A percentile compares a stretch with the other conserved stretches of the same genome.
These are phyloP conservation scores for Crenuchus spilurus DNA, from an alignment of 2,797 vertebrate genomes.

Conservation along the genomic window DNA sequence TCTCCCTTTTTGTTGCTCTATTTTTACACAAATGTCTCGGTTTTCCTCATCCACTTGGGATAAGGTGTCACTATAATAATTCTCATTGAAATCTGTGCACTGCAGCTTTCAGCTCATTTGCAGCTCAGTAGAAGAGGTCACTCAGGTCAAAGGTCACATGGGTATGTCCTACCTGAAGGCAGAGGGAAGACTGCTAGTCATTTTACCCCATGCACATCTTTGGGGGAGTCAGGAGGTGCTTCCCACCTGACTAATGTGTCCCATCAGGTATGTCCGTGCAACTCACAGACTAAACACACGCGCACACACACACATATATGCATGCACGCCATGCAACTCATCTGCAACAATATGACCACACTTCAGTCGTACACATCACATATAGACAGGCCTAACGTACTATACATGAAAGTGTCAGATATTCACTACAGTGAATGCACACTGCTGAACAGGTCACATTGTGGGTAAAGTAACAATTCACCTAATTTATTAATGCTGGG, in stretches of 20 bases:
- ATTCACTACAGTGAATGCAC: slow-evolving; percentile 62
- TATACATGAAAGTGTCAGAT: slow-evolving; percentile 54
- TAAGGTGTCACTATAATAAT: slow-evolving; percentile 40
- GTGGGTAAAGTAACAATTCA: slow-evolving; percentile 41
- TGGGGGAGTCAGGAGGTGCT: slow-evolving; percentile 48
- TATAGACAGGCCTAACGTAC: slow-evolving; percentile 17
- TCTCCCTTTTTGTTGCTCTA: slow-evolving; percentile 56
- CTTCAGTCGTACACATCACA: slow-evolving; percentile 49
- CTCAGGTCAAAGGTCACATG: slow-evolving; percentile 60
- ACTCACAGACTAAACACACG: slow-evolving; percentile 32
- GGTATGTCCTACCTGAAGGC: slow-evolving; percentile 51
- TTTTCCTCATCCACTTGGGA: not conserved
- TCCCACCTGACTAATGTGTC: slow-evolving; percentile 47
- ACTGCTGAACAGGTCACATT: slow-evolving; percentile 52
- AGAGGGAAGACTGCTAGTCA: slow-evolving; percentile 77
- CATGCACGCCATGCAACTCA: slow-evolving; percentile 68
- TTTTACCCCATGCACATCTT: slow-evolving; percentile 63
- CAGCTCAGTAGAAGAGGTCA: slow-evolving; percentile 67
- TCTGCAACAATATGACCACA: slow-evolving; percentile 50
- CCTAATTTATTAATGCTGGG: slow-evolving; percentile 47
- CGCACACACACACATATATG: slow-evolving; percentile 43
- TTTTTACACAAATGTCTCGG: slow-evolving; percentile 51
- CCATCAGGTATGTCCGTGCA: slow-evolving; percentile 41
- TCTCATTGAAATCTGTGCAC: slow-evolving; percentile 27
- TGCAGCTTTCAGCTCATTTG: slow-evolving; percentile 61